These are phyloP conservation scores for Podarcis raffonei DNA, from an alignment of 2,113 vertebrate genomes.

Conservation along the genomic window DNA sequence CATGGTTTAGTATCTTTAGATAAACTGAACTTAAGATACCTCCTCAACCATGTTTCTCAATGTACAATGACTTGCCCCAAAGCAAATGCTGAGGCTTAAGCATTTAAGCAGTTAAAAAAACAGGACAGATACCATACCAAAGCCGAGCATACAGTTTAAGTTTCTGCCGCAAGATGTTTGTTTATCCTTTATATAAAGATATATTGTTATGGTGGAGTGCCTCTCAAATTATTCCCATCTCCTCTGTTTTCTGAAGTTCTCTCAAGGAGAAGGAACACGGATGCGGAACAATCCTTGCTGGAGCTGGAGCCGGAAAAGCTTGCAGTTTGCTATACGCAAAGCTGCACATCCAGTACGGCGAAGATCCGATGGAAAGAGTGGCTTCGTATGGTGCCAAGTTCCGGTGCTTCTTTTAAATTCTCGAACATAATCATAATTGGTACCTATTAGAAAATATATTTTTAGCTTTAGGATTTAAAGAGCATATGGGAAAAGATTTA, in stretches of 20 bases:
- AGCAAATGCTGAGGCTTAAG: constrained; percentile 66
- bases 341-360: constrained; percentile 89
- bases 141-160: constrained; percentile 59
- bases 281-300: constrained; percentile 93
- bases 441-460: constrained; percentile 72
- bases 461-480: neutral
- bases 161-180: constrained; percentile 68
- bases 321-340: constrained; percentile 94
- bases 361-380: constrained; percentile 88
- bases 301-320: constrained; percentile 94
- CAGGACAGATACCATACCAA: constrained; percentile 28
- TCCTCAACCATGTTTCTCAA: constrained; percentile 44
- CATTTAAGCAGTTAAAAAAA: constrained; percentile 67
- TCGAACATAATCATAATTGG: constrained; percentile 93
- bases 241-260: neutral
- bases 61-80: constrained; percentile 60
- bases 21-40: constrained; percentile 42
- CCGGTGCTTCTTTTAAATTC: constrained; percentile 95
- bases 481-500: neutral
- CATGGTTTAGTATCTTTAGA: constrained; percentile 6
- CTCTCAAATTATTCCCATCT: constrained; percentile 42
- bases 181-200: constrained; percentile 66
- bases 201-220: constrained; percentile 47
- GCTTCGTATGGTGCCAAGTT: constrained; percentile 93
- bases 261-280: constrained; percentile 80